These are phyloP conservation scores for Tragelaphus strepsiceros DNA, from an alignment of 2,113 vertebrate species.

Conservation along the genomic window DNA sequence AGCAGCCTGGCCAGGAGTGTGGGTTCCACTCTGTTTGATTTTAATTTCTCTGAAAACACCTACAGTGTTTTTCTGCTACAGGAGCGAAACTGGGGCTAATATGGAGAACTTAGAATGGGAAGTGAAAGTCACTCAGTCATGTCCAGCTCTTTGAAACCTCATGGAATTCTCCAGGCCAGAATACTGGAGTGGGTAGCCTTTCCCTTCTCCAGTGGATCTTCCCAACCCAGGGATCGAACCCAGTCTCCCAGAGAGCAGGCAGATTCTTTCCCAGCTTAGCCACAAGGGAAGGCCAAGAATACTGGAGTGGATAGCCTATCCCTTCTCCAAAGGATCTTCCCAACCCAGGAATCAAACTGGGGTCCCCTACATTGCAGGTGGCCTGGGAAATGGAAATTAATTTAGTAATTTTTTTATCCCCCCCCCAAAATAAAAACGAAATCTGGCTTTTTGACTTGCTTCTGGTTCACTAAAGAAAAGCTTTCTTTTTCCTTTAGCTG, in stretches of 20 bases:
- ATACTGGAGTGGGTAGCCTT: not conserved
- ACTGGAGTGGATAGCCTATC: not conserved
- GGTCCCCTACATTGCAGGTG: not conserved
- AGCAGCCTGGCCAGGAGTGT: not conserved
- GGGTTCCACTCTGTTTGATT: not conserved
- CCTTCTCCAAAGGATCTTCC: not conserved
- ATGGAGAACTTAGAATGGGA: not conserved
- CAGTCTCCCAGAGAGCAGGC: not conserved
- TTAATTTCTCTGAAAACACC: not conserved
- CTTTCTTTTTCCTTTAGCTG: not conserved
- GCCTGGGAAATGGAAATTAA: not conserved
- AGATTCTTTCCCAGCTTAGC: not conserved
- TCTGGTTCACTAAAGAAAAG: not conserved
- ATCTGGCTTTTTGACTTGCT: not conserved
- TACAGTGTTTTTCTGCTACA: not conserved
- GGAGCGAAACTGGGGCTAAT: not conserved
- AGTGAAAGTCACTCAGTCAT: not conserved
- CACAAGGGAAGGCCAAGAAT: not conserved
- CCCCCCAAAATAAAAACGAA: not conserved
- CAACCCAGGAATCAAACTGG: not conserved
- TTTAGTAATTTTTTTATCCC: not conserved
- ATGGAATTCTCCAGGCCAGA: not conserved
- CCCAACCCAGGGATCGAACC: not conserved
- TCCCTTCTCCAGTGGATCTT: not conserved
- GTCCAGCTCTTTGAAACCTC: not conserved